A percentile compares a stretch with the other conserved stretches of the same genome.
Evolutionary conservation across 92 coral and sea anemone species (phyloP).

Genomic region (Galaxea fascicularis): DNA sequence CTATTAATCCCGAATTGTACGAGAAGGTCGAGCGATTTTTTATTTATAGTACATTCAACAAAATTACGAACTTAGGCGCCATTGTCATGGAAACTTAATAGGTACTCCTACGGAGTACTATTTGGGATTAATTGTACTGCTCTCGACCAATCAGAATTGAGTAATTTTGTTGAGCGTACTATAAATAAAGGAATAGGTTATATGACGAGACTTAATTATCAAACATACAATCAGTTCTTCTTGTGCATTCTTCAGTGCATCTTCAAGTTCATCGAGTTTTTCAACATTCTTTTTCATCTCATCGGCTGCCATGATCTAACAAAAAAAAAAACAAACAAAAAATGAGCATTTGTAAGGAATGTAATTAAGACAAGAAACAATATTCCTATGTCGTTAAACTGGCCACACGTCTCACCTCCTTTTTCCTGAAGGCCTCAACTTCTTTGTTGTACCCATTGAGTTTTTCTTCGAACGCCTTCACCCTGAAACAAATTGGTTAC

Average conservation of each 20-base stretch:
- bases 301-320: constrained; percentile 98
- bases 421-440: constrained; percentile 97
- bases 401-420: constrained; percentile 71
- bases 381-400: background rate
- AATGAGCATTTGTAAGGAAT: background rate
- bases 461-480: constrained; percentile 93
- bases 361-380: background rate
- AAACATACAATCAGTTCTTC: constrained; percentile 89
- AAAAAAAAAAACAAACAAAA: background rate
- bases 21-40: too few relatives aligned
- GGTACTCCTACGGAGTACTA: too few relatives aligned
- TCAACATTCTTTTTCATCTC: constrained; percentile 99
- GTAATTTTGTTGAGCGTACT: too few relatives aligned
- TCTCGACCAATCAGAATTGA: too few relatives aligned
- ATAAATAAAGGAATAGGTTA: too few relatives aligned
- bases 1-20: too few relatives aligned
- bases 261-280: constrained; percentile 96
- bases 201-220: too few relatives aligned
- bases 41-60: too few relatives aligned
- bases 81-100: too few relatives aligned
- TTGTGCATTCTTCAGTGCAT: constrained; percentile 74
- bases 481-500: constrained; percentile 45
- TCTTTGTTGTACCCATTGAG: constrained; percentile 95
- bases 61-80: too few relatives aligned
- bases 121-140: too few relatives aligned